A percentile compares a stretch with the other conserved stretches of the same genome.
Conservation (phyloP, 37 sponge, comb jelly and placozoan species). For the Chondrilla cf. caribensis region DNA sequence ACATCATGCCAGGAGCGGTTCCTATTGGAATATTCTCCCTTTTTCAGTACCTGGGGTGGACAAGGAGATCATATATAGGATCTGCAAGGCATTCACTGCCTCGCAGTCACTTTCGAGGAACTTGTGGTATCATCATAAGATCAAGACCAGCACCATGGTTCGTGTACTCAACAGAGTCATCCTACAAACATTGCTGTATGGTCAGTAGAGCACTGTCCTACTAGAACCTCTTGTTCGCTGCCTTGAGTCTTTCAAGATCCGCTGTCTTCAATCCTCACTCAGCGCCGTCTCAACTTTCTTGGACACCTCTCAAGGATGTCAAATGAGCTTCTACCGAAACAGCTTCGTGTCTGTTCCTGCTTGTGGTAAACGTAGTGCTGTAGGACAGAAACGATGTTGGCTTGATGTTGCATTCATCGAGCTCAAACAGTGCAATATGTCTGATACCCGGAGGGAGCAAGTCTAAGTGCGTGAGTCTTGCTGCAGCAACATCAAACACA, state of each 20-base stretch:
- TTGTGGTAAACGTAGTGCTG: constrained; percentile 2
- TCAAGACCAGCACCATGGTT: not conserved
- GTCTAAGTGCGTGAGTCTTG: not conserved
- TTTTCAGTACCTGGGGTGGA: constrained; percentile 13
- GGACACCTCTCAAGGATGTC: not conserved
- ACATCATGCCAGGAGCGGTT: not conserved
- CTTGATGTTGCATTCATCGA: not conserved
- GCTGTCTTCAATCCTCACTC: not conserved
- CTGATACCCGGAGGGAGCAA: constrained; percentile 10
- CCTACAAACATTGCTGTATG: not conserved
- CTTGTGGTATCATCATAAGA: constrained; percentile 5
- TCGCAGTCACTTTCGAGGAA: not conserved
- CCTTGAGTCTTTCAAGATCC: not conserved
- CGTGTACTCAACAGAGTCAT: not conserved
- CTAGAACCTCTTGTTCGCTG: not conserved
- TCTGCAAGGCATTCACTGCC: not conserved
- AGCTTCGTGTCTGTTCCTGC: constrained; percentile 2
- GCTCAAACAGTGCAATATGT: not conserved
- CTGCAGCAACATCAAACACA: not conserved
- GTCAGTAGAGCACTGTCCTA: not conserved
- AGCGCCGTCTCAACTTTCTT: not conserved
- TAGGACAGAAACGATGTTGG: not conserved
- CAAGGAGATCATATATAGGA: not conserved
- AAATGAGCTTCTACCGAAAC: not conserved
- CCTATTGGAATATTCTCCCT: not conserved